Conservation (phyloP, 2,797 vertebrate species). For the Lateolabrax maculatus region DNA sequence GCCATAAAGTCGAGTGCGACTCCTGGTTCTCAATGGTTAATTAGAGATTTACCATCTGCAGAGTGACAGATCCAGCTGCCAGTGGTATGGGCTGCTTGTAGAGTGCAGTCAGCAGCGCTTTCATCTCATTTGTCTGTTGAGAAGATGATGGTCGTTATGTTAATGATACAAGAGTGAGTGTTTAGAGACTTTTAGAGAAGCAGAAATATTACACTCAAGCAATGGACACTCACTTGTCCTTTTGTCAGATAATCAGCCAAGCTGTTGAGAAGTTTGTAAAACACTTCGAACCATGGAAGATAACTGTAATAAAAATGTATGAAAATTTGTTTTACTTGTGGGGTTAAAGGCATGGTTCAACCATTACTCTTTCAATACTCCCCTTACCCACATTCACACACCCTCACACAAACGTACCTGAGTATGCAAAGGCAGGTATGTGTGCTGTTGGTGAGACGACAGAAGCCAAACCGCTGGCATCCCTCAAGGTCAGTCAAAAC, state of each 20-base stretch:
- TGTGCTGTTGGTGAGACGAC: conserved; percentile 87
- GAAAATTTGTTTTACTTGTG: neutral
- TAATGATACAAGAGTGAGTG: neutral
- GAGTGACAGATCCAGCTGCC: conserved; percentile 77
- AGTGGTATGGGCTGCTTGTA: conserved; percentile 84
- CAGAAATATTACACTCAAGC: neutral
- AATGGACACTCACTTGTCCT: conserved; percentile 85
- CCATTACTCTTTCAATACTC: neutral
- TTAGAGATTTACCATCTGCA: conserved; percentile 87
- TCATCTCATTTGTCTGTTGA: conserved; percentile 86
- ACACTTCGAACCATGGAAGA: conserved; percentile 94
- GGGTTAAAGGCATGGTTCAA: neutral
- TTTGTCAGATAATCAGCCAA: conserved; percentile 89
- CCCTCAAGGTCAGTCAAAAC: conserved; percentile 91
- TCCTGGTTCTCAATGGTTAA: conserved; percentile 6
- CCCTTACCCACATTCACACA: neutral
- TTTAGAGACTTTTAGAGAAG: neutral
- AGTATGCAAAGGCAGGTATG: conserved; percentile 91
- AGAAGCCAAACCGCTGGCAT: conserved; percentile 92
- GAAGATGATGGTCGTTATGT: neutral
- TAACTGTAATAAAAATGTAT: conserved; percentile 79
- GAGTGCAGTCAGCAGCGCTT: conserved; percentile 82
- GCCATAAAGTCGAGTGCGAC: conserved; percentile 28
- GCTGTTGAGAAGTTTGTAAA: conserved; percentile 94
- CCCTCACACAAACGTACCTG: conserved; percentile 80